Evolutionary conservation across 2,888 invertebrate genomes (phyloP), one percentile per base, ranked within the genome.

Genomic region (Artemia sinica): DNA sequence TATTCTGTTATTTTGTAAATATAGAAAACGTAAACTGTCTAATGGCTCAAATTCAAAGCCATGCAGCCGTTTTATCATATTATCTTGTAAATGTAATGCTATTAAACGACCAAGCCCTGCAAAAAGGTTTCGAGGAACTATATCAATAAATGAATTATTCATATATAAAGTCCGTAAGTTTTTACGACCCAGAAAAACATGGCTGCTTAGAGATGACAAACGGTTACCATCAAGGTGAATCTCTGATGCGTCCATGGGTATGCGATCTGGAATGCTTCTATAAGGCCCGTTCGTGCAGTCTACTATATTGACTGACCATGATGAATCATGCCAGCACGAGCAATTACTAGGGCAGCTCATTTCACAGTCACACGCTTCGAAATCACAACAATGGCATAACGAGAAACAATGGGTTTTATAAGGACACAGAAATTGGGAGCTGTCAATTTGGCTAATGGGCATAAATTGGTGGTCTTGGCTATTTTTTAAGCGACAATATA

Each of bases 241-340:
- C 80, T 89, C 88, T 74, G 90, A 90, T 74, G 89, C 89, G 79
- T 90, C 89, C 88, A 91, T 90, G 71, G 91, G 91, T 75, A 91
- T 86, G 76, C 85, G 83, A 73, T 85, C 84, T 67, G 89, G 89
- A 72, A 89, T 86, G 77, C 82, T 82, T 75, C 84, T 85, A 79
- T 86, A 86, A 72, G 67, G 14, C 49, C 49, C 18, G 69, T 8
- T 72, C 69, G 86, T 86, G 80, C 89, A 89, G 80, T 88, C 88
- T 73, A 89, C 88, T 70, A 89, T 86, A 81, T 89, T 89, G 76
- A 87, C 86, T 74, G 85, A 84, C 88, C 89, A 90, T 74, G 86
- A 85, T 78, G 87, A 85, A 81, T 91, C 90, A 80, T 89, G 88
- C 82, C 86, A 91, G 78, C 91, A 91, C 73, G 86, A 85, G 79